Evolutionary conservation across 2,888 invertebrate species (phyloP), one percentile per base, ranked within the genome.

Genomic region (Pogonocherus hispidulus): DNA sequence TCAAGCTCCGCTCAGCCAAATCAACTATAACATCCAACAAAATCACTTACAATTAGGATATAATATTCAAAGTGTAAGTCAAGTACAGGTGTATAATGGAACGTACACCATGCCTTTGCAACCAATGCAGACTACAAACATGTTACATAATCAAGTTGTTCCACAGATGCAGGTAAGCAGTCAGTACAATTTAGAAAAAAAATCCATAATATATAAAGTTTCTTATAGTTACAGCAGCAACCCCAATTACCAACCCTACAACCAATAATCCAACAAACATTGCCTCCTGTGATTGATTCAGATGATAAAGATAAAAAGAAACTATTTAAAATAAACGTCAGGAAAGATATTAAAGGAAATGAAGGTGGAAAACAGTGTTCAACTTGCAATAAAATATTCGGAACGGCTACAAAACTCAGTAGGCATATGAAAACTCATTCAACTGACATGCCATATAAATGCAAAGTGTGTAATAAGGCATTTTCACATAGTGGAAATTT

Each of bases 401-500:
- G 78, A 19, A 85, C 84, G 6, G 74, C 81, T 14, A 81, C 84
- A 1, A 86, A 86, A 75, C 76, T 86, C 49, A 84, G 81, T 35
- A 77, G 86, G 65, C 86, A 86, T 76, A 82, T 85, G 82, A 86
- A 86, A 75, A 85, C 83, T 9, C 86, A 86, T 78, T 83, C 85
- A 0, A 80, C 83, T 18, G 84, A 86, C 71, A 80, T 84, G 78
- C 85, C 86, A 4, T 85, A 85, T 71, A 85, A 86, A 67, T 87
- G 86, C 77, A 83, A 83, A 72, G 76, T 83, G 44, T 87, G 86
- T 72, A 83, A 79, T 68, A 86, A 86, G 70, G 84, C 84, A 5
- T 86, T 87, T 78, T 82, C 85, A 19, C 86, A 86, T 72, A 84
- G 85, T 54, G 86, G 86, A 2, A 86, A 86, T 75, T 86, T 81